Base-by-base conservation (phyloP, 2,888 invertebrate genomes). In the Eustalomyia histrio region DNA sequence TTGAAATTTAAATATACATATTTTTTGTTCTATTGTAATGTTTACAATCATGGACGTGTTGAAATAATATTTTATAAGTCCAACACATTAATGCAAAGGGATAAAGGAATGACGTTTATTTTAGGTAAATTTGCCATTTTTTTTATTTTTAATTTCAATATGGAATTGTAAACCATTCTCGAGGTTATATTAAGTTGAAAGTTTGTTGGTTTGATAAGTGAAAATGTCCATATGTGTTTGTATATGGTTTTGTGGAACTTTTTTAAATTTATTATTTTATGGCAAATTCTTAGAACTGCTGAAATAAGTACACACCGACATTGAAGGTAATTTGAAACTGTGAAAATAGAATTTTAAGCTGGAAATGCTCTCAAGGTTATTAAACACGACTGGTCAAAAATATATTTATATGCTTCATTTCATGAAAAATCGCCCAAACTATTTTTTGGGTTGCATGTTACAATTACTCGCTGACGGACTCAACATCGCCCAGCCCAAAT, bases 41-140 rank as follows among this genome's bases (percentile, higher is more conserved):
- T 79, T 75, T 79, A 16, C 50, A 17, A 18, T 65, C 63, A 57
- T 61, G 67, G 63, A 76, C 71, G 67, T 75, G 67, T 67, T 61
- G 55, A 65, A 55, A 79, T 71, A 69, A 55, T 53, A 43, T 64
- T 72, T 64, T 24, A 43, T 50, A 55, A 68, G 63, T 64, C 21
- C 57, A 53, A 17, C 68, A 18, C 35, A 14, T 52, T 33, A 33
- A 64, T 43, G 17, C 33, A 18, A 10, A 12, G 5, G 43, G 18
- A 12, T 55, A 29, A 68, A 53, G 43, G 55, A 55, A 21, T 68
- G 61, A 35, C 16, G 16, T 55, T 55, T 69, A 16, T 47, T 76
- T 55, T 35, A 61, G 29, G 12, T 39, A 24, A 18, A 12, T 67
- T 16, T 53, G 10, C 18, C 43, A 18, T 47, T 39, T 18, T 35